Conservation (phyloP, 2,888 invertebrate species). For the Amaurobius ferox region DNA sequence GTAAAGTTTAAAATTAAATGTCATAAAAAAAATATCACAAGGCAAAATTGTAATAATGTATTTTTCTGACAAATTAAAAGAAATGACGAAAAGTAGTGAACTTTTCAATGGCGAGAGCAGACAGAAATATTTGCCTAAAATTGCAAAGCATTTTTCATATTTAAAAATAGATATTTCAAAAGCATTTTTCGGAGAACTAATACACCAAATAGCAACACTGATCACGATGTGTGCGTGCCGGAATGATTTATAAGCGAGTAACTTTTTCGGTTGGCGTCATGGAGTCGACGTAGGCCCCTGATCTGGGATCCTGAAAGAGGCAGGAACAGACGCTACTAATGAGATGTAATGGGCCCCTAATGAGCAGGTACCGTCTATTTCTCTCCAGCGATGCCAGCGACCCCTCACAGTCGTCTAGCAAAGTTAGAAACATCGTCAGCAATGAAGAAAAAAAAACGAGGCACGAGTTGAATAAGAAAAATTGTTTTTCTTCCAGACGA, state of each 20-base stretch:
- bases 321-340: constrained; percentile 52
- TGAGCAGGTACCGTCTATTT: constrained; percentile 59
- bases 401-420: constrained; percentile 17
- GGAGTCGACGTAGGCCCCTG: constrained; percentile 16
- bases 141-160: too few relatives aligned
- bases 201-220: neutral
- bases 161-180: too few relatives aligned
- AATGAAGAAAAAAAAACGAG: neutral
- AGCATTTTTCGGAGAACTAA: too few relatives aligned
- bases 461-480: neutral
- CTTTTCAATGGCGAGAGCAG: too few relatives aligned
- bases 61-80: too few relatives aligned
- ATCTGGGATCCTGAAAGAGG: constrained; percentile 12
- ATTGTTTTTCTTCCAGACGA: neutral
- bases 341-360: constrained; percentile 62
- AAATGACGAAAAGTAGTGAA: too few relatives aligned
- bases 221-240: neutral
- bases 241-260: neutral
- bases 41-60: too few relatives aligned
- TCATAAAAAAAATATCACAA: too few relatives aligned
- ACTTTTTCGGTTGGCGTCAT: constrained; percentile 1
- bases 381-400: constrained; percentile 24
- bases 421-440: neutral
- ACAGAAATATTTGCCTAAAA: too few relatives aligned
- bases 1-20: too few relatives aligned